A percentile compares a stretch with the other conserved stretches of the same genome.
These are phyloP conservation scores for Anorthoa munda DNA, from an alignment of 2,888 invertebrate genomes.

Conservation along the genomic window DNA sequence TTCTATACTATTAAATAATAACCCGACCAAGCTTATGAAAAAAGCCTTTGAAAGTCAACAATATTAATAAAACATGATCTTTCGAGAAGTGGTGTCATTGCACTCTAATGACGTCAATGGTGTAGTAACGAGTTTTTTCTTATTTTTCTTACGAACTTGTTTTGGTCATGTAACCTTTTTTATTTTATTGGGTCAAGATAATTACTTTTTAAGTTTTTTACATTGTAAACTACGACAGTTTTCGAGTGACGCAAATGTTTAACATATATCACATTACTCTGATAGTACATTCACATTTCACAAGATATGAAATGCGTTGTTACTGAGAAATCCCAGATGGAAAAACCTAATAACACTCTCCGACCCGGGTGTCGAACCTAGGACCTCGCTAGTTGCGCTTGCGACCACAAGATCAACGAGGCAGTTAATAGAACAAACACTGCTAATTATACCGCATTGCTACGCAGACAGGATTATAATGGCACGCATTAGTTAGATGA, in stretches of 20 bases:
- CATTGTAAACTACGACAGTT: neutral
- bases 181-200: neutral
- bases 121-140: constrained; percentile 1
- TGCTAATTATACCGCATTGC: constrained; percentile 24
- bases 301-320: no score
- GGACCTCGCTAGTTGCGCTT: no score
- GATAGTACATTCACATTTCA: no score
- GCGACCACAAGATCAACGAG: no score
- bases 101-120: constrained; percentile 34
- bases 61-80: neutral
- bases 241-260: neutral
- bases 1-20: no score
- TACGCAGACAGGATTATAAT: constrained; percentile 4
- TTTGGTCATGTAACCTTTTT: neutral
- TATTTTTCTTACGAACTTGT: neutral
- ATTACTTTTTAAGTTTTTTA: neutral
- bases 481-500: constrained; percentile 5
- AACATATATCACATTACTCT: neutral
- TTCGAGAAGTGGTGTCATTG: constrained; percentile 26
- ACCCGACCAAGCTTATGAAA: neutral
- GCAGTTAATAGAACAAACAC: neutral
- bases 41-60: neutral
- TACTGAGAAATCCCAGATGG: no score
- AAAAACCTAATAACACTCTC: no score
- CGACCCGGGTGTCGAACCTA: no score